Evolutionary conservation across 2,888 invertebrate species (phyloP), one percentile per base, ranked within the genome.

Genomic region (Drosophila colorata): DNA sequence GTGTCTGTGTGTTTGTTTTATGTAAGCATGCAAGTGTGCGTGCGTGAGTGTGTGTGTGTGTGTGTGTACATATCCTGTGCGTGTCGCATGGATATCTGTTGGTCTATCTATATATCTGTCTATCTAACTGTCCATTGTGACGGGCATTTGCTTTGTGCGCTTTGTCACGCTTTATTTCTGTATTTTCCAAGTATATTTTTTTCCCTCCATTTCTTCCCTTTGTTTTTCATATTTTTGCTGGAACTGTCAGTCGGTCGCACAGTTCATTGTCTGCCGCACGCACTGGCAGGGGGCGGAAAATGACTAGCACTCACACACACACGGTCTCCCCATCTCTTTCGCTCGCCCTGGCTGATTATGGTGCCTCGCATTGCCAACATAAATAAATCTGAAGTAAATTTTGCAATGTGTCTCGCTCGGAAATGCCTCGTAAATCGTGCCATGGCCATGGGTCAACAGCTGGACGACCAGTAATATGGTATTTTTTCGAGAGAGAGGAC

Each of bases 361-460:
- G 51, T 55, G 53, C 52, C 20, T 55, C 56, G 61, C 77, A 61
- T 63, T 76, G 77, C 55, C 67, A 72, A 73, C 84, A 85, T 85
- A 82, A 86, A 91, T 90, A 91, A 89, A 90, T 90, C 87, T 87
- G 85, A 68, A 80, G 81, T 87, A 82, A 82, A 82, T 89, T 89
- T 87, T 89, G 84, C 88, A 83, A 89, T 88, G 83, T 83, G 90
- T 89, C 89, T 89, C 87, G 87, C 89, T 78, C 75, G 88, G 89
- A 89, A 86, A 89, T 83, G 89, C 80, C 83, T 90, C 90, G 90
- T 90, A 90, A 91, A 90, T 90, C 88, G 81, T 87, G 76, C 71
- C 77, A 74, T 78, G 86, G 78, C 78, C 88, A 80, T 81, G 80
- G 88, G 88, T 87, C 90, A 87, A 78, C 74, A 72, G 67, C 48